Base-by-base conservation (phyloP, 1,140 invertebrate species). In the Eurosta solidaginis region DNA sequence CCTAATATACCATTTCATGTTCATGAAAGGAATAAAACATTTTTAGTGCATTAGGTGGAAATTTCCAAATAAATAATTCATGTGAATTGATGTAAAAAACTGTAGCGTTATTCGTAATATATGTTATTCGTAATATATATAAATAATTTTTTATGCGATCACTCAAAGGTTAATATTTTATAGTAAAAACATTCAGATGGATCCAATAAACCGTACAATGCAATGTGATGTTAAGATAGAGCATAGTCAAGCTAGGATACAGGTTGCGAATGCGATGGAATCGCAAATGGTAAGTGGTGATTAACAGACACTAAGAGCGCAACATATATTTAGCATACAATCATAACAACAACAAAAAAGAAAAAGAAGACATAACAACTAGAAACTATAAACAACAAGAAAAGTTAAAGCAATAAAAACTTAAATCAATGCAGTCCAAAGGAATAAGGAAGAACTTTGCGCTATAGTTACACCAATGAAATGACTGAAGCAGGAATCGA, bases 271-370 rank as follows among this genome's bases (percentile, higher is more conserved):
- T 33, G 33, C 59, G 59, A 68, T 68, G 59, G 27, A 27, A 33
- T 68, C n/a, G 54, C 54, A 29, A 63, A 63, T 7, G 7, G 33
- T 33, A 40, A 68, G 59, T 68, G n/a, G 59, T 42, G 59, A 68
- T 68, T 68, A 68, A 68, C 59, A 68, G 59, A 40, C 59, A 68
- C 54, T 63, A 63, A 63, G 54, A 25, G 59, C 29, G 33, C 59
- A 40, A 33, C 33, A 36, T 68, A 68, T 36, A 40, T 68, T 68
- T 68, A 68, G 59, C 33, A 10, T n/a, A n/a, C 17, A 68, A 68
- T 40, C 59, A 20, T 17, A 33, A 27, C 33, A 68, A 68, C 10
- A 40, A 54, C 20, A 68, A 20, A 9, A 68, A 17, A 20, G 36
- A 68, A 33, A 68, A 68, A 33, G n/a, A n/a, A n/a, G n/a, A n/a